Conservation (phyloP, 1,140 invertebrate genomes). For the Periplaneta americana region DNA sequence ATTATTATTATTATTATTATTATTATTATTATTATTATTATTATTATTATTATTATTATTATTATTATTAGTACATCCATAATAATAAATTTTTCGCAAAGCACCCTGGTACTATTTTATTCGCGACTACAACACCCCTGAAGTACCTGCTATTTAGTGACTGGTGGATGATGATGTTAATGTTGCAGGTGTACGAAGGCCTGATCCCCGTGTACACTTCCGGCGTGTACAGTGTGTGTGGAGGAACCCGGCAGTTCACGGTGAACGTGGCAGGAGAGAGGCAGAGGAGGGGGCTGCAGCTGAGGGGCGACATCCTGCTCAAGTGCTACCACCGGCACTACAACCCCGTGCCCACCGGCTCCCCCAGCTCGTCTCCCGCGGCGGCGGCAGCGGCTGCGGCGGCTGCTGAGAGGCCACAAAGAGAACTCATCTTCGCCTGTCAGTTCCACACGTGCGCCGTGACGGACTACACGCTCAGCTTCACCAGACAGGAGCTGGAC, state of each 20-base stretch:
- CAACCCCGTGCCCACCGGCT: not conserved
- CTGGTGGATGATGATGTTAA: no score
- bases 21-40: no score
- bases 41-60: no score
- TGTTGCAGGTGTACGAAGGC: slow-evolving; percentile 78
- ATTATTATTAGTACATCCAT: no score
- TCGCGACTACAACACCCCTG: no score
- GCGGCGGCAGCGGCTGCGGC: not conserved
- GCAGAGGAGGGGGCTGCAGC: slow-evolving; percentile 60
- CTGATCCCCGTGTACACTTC: slow-evolving; percentile 85
- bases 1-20: no score
- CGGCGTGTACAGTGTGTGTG: slow-evolving; percentile 64
- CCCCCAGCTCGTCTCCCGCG: not conserved
- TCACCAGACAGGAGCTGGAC: slow-evolving; percentile 82
- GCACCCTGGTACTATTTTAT: no score
- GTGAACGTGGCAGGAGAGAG: slow-evolving; percentile 55
- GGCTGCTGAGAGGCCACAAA: not conserved
- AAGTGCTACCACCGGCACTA: slow-evolving; percentile 77
- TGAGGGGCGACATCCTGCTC: slow-evolving; percentile 83
- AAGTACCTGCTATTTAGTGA: no score
- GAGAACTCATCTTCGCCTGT: slow-evolving; percentile 66
- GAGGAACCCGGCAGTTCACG: slow-evolving; percentile 56
- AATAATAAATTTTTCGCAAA: no score
- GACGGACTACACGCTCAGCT: slow-evolving; percentile 72
- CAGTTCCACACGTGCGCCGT: slow-evolving; percentile 93